Evolutionary conservation across 2,797 vertebrate species (phyloP), one percentile per base, ranked within the genome.

Genomic region (Anableps anableps): DNA sequence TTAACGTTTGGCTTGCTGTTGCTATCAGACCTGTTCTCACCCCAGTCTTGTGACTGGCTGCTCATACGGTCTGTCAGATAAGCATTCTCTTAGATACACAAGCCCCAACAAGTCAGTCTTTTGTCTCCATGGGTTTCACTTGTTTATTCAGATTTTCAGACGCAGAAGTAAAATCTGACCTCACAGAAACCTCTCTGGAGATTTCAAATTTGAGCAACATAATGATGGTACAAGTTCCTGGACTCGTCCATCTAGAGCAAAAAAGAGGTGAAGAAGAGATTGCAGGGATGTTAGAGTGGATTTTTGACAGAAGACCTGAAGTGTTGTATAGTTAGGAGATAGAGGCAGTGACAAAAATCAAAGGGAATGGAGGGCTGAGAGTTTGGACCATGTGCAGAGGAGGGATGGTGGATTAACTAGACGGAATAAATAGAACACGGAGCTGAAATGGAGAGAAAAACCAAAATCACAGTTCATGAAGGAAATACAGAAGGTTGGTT

Each of bases 31-130:
- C 5, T 71, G 47, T 41, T 73, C 2, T 75, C 47, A n/a, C 17
- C 11, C 58, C 70, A 64, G 4, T 21, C 81, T 76, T 31, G 38
- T 86, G 85, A 88, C 72, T 10, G 2, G n/a, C n/a, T n/a, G 29
- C 31, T 14, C 0, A 76, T 41, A 51, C 64, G 36, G 51, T 34
- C 19, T 23, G n/a, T 34, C 34, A 41, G 8, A 68, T 75, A 47
- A 29, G 3, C 4, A 41, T 7, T 47, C 6, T 36, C 19, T 38
- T 7, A 19, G 17, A 43, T 43, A 66, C 68, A 41, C 17, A 0
- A 7, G 29, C 0, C 3, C 72, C 3, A 31, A 76, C 51, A 50
- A 3, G 3, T 47, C 60, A 31, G 26, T 21, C 21, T 38, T 36
- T 17, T 48, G 21, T 2, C 31, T 55, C 3, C 9, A 72, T 9